Evolutionary conservation across 2,888 invertebrate genomes (phyloP).

Genomic region (Hypercompe scribonia): DNA sequence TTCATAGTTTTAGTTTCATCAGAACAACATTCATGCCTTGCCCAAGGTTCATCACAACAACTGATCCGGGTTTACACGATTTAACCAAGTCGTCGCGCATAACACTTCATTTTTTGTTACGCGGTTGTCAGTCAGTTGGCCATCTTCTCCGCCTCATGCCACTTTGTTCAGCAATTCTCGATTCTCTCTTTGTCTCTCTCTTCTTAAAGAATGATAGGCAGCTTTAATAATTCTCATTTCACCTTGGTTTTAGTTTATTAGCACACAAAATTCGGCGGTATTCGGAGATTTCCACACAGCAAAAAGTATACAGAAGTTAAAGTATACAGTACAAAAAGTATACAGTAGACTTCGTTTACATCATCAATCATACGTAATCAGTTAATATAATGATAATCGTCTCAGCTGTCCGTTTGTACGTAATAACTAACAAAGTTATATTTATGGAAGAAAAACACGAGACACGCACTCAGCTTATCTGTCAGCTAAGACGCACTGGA

Average conservation of each 20-base stretch:
- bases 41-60: too few relatives aligned
- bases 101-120: too few relatives aligned
- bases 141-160: too few relatives aligned
- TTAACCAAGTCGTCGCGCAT: too few relatives aligned
- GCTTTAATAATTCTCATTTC: too few relatives aligned
- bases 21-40: too few relatives aligned
- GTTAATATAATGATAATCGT: constrained; percentile 8
- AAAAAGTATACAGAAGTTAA: neutral
- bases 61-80: too few relatives aligned
- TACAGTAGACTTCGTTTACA: neutral
- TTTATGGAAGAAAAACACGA: neutral
- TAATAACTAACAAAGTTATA: neutral
- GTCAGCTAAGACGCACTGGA: neutral
- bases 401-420: neutral
- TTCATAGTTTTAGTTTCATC: too few relatives aligned
- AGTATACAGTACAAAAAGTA: neutral
- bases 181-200: too few relatives aligned
- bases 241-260: neutral
- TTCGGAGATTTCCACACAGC: neutral
- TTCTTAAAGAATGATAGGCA: too few relatives aligned
- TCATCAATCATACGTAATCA: constrained; percentile 6
- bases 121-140: too few relatives aligned
- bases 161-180: too few relatives aligned
- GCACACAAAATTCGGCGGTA: neutral
- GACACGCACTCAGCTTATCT: constrained; percentile 2